Conservation (phyloP, 2,888 invertebrate species). For the Drosophila subsilvestris region DNA sequence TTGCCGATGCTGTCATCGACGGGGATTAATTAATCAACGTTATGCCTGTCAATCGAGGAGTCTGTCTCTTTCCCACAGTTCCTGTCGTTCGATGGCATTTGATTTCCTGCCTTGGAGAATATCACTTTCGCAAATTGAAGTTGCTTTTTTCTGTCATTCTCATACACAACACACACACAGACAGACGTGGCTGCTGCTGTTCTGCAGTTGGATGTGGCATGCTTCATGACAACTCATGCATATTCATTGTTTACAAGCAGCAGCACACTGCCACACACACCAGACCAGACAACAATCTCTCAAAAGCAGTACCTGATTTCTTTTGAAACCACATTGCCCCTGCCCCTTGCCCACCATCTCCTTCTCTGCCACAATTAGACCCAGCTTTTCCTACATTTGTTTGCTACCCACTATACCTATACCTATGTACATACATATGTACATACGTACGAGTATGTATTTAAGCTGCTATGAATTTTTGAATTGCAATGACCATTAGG, state of each 20-base stretch:
- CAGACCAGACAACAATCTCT: slow-evolving; percentile 14
- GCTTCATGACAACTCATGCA: slow-evolving; percentile 74
- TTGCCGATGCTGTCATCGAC: slow-evolving; percentile 44
- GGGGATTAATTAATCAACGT: slow-evolving; percentile 71
- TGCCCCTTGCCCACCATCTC: too few species aligned
- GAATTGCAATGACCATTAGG: slow-evolving; percentile 8
- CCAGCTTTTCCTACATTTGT: slow-evolving; percentile 6
- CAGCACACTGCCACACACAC: slow-evolving; percentile 33
- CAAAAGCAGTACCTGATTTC: slow-evolving; percentile 70
- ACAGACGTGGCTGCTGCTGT: slow-evolving; percentile 26
- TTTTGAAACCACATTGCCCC: slow-evolving; percentile 18
- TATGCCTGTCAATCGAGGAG: slow-evolving; percentile 33
- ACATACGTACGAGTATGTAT: background rate
- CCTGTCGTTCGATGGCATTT: slow-evolving; percentile 27
- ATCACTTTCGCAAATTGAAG: slow-evolving; percentile 81
- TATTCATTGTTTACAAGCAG: slow-evolving; percentile 77
- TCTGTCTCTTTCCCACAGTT: background rate
- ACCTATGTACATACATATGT: background rate
- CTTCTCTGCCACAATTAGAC: slow-evolving; percentile 23
- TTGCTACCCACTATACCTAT: background rate
- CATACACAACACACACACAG: background rate
- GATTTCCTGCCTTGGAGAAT: slow-evolving; percentile 38
- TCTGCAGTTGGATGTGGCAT: slow-evolving; percentile 52
- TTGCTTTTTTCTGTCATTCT: slow-evolving; percentile 41
- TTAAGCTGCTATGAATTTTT: slow-evolving; percentile 20